Conservation (phyloP, 2,888 invertebrate species). For the Drosophila putrida region DNA sequence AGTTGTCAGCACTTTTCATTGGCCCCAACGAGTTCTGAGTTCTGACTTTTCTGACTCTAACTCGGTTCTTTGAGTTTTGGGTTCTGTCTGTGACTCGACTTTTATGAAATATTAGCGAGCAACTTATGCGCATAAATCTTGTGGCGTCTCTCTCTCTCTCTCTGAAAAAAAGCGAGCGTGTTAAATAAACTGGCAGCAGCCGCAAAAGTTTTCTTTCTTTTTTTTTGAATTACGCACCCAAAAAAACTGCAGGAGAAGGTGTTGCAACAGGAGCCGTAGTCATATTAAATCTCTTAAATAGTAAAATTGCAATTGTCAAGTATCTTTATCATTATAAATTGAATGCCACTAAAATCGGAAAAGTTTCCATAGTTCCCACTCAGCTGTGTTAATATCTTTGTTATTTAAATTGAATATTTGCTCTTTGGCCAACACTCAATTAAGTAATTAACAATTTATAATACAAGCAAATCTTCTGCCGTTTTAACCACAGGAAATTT, state of each 20-base stretch:
- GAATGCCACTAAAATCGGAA: no score
- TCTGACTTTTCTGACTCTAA: conserved; percentile 36
- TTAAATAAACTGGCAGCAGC: conserved; percentile 64
- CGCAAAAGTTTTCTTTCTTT: conserved; percentile 41
- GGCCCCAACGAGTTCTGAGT: conserved; percentile 55
- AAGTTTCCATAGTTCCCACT: not conserved
- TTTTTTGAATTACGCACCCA: conserved; percentile 24
- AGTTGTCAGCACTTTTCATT: conserved; percentile 75
- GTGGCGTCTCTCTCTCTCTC: conserved; percentile 37
- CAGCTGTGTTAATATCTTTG: not conserved
- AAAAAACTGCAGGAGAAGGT: conserved; percentile 15
- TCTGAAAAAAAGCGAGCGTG: conserved; percentile 35
- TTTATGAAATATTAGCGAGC: conserved; percentile 77
- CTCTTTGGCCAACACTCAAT: conserved; percentile 67
- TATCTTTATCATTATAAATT: no score
- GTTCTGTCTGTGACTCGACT: conserved; percentile 56
- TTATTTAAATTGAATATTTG: conserved; percentile 46
- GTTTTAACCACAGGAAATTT: conserved; percentile 9
- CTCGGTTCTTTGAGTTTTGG: conserved; percentile 2
- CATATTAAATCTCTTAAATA: not conserved
- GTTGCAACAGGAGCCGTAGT: conserved; percentile 2
- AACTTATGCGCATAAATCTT: conserved; percentile 81
- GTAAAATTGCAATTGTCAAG: no score
- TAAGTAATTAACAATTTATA: conserved; percentile 71
- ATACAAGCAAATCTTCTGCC: conserved; percentile 40